Conservation (phyloP, 1,140 invertebrate species). For the Cardiocondyla obscurior region DNA sequence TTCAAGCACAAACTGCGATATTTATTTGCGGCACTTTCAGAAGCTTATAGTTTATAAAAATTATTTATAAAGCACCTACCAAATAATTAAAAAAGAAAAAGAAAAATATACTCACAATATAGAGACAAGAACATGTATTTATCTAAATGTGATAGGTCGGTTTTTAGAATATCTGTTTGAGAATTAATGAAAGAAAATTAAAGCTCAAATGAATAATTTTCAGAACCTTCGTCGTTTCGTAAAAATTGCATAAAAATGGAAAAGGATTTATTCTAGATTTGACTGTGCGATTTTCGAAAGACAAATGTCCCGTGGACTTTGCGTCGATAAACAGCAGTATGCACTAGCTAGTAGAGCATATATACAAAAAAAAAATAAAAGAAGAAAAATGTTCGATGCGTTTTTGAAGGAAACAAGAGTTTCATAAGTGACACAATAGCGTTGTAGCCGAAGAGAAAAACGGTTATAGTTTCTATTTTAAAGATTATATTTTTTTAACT, state of each 20-base stretch:
- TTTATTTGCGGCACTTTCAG: neutral
- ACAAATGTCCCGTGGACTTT: slow-evolving; percentile 24
- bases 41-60: slow-evolving; percentile 11
- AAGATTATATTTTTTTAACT: slow-evolving; percentile 80
- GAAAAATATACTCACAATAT: slow-evolving; percentile 2
- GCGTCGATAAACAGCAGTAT: slow-evolving; percentile 33
- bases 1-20: slow-evolving; percentile 1
- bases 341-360: slow-evolving; percentile 46
- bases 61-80: slow-evolving; percentile 8
- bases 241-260: slow-evolving; percentile 10
- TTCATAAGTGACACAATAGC: slow-evolving; percentile 67
- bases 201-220: slow-evolving; percentile 54
- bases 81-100: neutral
- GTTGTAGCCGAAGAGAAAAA: slow-evolving; percentile 71
- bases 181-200: slow-evolving; percentile 5
- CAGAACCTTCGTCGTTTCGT: slow-evolving; percentile 15
- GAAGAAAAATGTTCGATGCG: slow-evolving; percentile 68
- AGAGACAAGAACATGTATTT: slow-evolving; percentile 24
- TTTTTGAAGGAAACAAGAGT: slow-evolving; percentile 63
- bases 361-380: slow-evolving; percentile 66
- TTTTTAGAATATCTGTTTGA: slow-evolving; percentile 36
- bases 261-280: slow-evolving; percentile 19
- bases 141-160: slow-evolving; percentile 46
- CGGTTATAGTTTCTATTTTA: slow-evolving; percentile 77
- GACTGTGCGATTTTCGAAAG: slow-evolving; percentile 29